A percentile compares a stretch with the other conserved stretches of the same genome.
Evolutionary conservation across 2,888 invertebrate genomes (phyloP).

Genomic region (Conops quadrifasciatus): DNA sequence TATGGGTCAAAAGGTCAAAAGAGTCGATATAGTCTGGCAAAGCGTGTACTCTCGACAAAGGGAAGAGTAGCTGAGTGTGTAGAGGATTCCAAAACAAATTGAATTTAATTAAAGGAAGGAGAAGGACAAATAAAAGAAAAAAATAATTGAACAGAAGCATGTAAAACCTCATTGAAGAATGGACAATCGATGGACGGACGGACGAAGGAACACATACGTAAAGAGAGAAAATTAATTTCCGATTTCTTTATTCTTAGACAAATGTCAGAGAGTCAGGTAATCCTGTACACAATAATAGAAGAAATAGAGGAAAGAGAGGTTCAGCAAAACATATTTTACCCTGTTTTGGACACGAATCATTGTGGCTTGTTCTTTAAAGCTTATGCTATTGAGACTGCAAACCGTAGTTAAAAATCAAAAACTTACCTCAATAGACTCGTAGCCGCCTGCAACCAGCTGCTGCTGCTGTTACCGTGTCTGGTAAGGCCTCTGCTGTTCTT

Average conservation of each 20-base stretch:
- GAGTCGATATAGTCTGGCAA: slow-evolving; percentile 19
- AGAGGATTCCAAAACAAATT: slow-evolving; percentile 9
- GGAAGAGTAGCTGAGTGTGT: background rate
- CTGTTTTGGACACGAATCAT: too few species aligned
- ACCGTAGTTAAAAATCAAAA: background rate
- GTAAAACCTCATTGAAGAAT: too few species aligned
- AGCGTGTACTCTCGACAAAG: background rate
- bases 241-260: background rate
- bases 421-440: slow-evolving; percentile 46
- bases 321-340: background rate
- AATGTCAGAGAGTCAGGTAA: too few species aligned
- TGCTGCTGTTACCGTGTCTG: slow-evolving; percentile 37
- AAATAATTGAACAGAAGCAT: background rate
- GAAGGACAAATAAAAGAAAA: background rate
- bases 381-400: background rate
- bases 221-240: slow-evolving; percentile 6
- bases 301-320: background rate
- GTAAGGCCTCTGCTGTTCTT: slow-evolving; percentile 28
- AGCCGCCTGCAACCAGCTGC: slow-evolving; percentile 44
- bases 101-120: slow-evolving; percentile 5
- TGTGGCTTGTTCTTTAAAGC: background rate
- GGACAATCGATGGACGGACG: background rate
- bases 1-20: slow-evolving; percentile 18
- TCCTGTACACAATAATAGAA: background rate
- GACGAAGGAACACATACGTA: background rate